A percentile compares a stretch with the other conserved stretches of the same genome.
These are phyloP conservation scores for Hypothenemus hampei DNA, from an alignment of 1,140 invertebrate genomes.

Conservation along the genomic window DNA sequence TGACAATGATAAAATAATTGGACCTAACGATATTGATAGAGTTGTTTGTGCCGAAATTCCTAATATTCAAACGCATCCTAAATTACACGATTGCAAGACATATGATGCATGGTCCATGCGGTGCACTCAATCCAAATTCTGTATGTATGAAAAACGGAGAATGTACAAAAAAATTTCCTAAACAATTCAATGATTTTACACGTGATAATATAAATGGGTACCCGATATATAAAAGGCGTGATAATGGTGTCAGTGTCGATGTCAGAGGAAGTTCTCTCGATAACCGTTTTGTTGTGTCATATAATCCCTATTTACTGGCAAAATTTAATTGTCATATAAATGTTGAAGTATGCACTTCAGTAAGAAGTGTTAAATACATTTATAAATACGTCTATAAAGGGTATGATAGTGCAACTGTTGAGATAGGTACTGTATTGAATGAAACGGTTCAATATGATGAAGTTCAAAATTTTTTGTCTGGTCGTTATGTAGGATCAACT, in stretches of 20 bases:
- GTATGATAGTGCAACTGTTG: not conserved
- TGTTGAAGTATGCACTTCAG: not conserved
- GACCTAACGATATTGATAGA: constrained; percentile 30
- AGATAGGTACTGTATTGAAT: not conserved
- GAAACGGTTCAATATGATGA: not conserved
- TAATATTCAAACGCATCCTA: constrained; percentile 45
- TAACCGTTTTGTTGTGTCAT: constrained; percentile 18
- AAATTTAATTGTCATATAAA: constrained; percentile 14
- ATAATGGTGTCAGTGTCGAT: too few relatives aligned
- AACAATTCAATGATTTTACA: not conserved
- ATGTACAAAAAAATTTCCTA: not conserved
- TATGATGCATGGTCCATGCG: constrained; percentile 52
- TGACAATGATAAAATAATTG: constrained; percentile 1
- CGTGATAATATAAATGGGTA: not conserved
- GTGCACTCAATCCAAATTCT: constrained; percentile 20
- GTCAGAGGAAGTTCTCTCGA: not conserved
- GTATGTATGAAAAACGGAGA: constrained; percentile 16
- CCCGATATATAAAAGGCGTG: not conserved
- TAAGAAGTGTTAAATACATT: constrained; percentile 6
- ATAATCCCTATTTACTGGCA: constrained; percentile 1
- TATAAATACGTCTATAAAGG: constrained; percentile 13
- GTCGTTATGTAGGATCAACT: constrained; percentile 11
- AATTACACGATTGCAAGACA: constrained; percentile 43
- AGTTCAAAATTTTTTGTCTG: not conserved
- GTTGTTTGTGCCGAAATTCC: constrained; percentile 54